Evolutionary conservation across 2,888 invertebrate genomes (phyloP).

Genomic region (Epirrita christyi): DNA sequence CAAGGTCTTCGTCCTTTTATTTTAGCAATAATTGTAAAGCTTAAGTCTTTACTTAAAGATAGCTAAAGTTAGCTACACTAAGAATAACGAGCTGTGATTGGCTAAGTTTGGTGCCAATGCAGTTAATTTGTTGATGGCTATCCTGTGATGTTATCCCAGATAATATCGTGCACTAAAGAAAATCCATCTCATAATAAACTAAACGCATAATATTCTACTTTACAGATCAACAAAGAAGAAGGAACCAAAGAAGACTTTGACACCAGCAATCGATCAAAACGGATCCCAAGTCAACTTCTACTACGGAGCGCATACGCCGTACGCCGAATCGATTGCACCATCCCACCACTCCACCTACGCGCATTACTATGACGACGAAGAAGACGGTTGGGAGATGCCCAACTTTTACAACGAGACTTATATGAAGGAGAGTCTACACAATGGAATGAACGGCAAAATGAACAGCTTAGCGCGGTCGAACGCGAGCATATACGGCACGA

Average conservation of each 20-base stretch:
- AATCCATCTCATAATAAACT: neutral
- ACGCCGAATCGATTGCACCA: constrained; percentile 97
- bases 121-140: no score
- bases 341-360: constrained; percentile 98
- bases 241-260: constrained; percentile 95
- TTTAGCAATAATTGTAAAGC: no score
- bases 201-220: neutral
- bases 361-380: constrained; percentile 97
- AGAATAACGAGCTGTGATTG: no score
- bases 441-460: constrained; percentile 93
- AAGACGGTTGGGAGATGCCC: constrained; percentile 99
- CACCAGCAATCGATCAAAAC: constrained; percentile 95
- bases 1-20: no score
- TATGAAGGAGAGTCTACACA: constrained; percentile 97
- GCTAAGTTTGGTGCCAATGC: no score
- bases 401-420: constrained; percentile 98
- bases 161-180: no score
- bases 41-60: no score
- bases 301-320: constrained; percentile 97
- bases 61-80: no score
- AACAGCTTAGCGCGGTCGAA: constrained; percentile 96
- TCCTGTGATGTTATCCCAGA: no score
- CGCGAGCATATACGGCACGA: constrained; percentile 97
- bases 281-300: constrained; percentile 98
- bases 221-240: constrained; percentile 92